These are phyloP conservation scores for Nothocercus julius DNA, from an alignment of 2,113 vertebrate species.

Conservation along the genomic window DNA sequence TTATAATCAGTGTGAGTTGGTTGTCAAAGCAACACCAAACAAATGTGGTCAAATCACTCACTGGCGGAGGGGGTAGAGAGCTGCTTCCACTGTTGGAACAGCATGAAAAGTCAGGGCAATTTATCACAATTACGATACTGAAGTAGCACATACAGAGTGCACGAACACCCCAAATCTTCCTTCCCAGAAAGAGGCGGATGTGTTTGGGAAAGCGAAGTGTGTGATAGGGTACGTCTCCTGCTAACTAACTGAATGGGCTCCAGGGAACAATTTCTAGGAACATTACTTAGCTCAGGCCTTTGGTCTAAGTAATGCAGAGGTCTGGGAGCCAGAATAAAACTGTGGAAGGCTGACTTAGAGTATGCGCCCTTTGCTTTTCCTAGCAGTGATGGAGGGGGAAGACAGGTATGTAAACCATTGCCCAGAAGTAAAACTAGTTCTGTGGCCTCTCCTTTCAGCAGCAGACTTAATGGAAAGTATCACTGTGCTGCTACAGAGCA, in stretches of 20 bases:
- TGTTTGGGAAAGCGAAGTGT: not conserved
- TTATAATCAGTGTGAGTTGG: not conserved
- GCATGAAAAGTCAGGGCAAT: not conserved
- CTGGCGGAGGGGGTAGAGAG: not conserved
- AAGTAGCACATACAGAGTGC: not conserved
- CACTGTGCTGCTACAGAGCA: not conserved
- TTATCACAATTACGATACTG: not conserved
- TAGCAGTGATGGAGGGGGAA: not conserved
- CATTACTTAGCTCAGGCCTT: not conserved
- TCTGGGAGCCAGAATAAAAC: not conserved
- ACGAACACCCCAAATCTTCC: fast-evolving
- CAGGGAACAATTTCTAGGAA: not conserved
- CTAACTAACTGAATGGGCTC: not conserved
- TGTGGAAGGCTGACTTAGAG: not conserved
- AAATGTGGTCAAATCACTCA: constrained; percentile 7
- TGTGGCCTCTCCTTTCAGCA: not conserved
- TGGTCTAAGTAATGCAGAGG: not conserved
- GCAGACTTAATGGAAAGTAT: not conserved
- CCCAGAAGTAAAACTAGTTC: not conserved
- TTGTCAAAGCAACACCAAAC: constrained; percentile 25
- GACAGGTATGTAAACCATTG: not conserved
- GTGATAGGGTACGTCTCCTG: not conserved
- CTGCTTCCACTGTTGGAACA: not conserved
- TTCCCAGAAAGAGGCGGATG: not conserved
- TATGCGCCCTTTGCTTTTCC: not conserved